Conservation (phyloP, 2,797 vertebrate genomes). For the Antennarius maculatus region DNA sequence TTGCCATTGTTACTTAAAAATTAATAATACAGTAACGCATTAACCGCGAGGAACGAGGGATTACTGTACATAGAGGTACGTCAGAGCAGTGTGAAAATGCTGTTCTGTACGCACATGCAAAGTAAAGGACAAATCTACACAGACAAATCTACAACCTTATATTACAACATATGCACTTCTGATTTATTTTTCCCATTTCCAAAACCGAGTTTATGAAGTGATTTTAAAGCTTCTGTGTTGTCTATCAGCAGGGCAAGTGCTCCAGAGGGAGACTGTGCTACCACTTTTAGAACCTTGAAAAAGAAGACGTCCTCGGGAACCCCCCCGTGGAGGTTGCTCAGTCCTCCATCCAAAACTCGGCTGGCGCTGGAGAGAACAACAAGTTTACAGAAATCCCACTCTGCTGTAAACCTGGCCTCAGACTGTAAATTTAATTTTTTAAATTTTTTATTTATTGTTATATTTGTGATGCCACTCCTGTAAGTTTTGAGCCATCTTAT, state of each 20-base stretch:
- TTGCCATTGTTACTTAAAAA: conserved; percentile 1
- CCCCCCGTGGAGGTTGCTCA: conserved; percentile 73
- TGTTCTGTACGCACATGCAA: neutral
- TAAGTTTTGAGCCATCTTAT: neutral
- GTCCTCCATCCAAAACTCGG: conserved; percentile 50
- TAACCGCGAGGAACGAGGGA: no score
- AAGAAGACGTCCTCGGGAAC: conserved; percentile 67
- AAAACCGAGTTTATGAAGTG: neutral
- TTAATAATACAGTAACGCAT: conserved; percentile 15
- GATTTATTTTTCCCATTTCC: neutral
- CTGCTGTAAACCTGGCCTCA: conserved; percentile 83
- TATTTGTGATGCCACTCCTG: neutral
- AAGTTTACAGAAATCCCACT: conserved; percentile 84
- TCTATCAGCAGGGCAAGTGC: conserved; percentile 31
- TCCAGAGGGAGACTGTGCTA: conserved; percentile 36
- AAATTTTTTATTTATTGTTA: rapidly evolving
- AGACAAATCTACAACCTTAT: neutral
- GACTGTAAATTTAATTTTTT: conserved; percentile 77
- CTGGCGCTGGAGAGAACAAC: conserved; percentile 44
- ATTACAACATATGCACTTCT: neutral
- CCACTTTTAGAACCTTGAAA: conserved; percentile 62
- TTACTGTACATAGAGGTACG: neutral
- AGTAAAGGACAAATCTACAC: neutral
- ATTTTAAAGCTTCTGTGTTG: neutral
- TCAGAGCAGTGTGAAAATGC: neutral